Evolutionary conservation across 1,140 invertebrate species (phyloP), one percentile per base, ranked within the genome.

Genomic region (Pantala flavescens): DNA sequence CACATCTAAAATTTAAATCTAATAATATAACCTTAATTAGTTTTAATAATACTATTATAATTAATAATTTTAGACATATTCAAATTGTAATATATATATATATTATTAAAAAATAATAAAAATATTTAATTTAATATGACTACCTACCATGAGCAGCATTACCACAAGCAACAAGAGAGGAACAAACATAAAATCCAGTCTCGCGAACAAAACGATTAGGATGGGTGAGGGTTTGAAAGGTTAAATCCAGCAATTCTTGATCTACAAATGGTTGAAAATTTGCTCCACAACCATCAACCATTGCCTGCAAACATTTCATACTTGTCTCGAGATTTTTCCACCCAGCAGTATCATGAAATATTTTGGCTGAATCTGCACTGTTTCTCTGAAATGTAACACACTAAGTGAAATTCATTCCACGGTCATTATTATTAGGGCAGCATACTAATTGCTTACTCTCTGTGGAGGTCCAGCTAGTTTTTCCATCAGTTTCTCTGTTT

Each of bases 261-360:
- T 81, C 79, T 71, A 82, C 84, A 78, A 79, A 83, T 2, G 78
- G 75, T 74, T 85, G 82, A 77, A 87, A 86, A 42, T 78, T 77
- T 21, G 80, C 76, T 23, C 83, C 84, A 79, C 84, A 84, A 0
- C 84, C 84, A 75, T 84, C 80, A 24, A 87, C 83, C 77, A 87
- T 85, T 75, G 78, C 79, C 78, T 87, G 84, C 11, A 88, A 78
- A 78, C 82, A 86, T 81, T 87, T 86, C 82, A 88, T 85, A 77
- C 84, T 86, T 11, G 86, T 86, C 79, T 88, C 87, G 43, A 88
- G 76, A 71, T 83, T 84, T 75, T 85, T 86, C 85, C 86, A 87
- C 23, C 86, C 86, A 43, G 85, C 84, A 73, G 86, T 86, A 76
- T 87, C 85, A 81, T 87, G 85, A 78, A 87, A 86, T 43, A 86